Base-by-base conservation (phyloP, 1,140 invertebrate species). In the Dreissena rostriformis region DNA sequence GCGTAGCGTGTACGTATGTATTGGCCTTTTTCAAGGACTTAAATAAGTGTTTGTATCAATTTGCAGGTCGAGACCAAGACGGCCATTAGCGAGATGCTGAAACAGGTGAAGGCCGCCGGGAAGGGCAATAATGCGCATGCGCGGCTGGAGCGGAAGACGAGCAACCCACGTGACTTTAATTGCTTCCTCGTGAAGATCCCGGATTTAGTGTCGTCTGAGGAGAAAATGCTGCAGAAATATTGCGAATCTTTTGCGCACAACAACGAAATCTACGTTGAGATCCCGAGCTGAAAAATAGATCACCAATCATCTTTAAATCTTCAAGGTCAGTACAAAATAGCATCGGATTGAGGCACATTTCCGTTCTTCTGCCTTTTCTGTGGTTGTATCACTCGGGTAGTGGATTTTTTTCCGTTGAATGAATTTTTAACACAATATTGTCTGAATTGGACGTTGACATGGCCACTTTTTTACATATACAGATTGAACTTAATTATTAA, bases 81-180 rank as follows among this genome's bases (percentile, higher is more conserved):
- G 15, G 26, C 68, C 7, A 8, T 81, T 1, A 53, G 14, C 63
- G 71, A 73, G 65, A 63, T 73, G 24, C 51, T 72, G 10, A 70
- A 72, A 52, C 15, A 68, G 26, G 24, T 15, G 4, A 51, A 79
- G 19, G 63, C 51, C 76, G 57, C 51, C 24, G 57, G 28, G 26
- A 55, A 72, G 26, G n/a, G n/a, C 49, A 80, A 72, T 0, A 5
- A 17, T 51, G 14, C 68, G 14, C 79, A 81, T 53, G 51, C 79
- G 24, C 70, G 19, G 0, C 57, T 73, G 17, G 70, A 81, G 51
- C 68, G 79, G 24, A 81, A 81, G 29, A 24, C 26, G 28, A 81
- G 79, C n/a, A 73, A 81, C 63, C 52, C 79, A 12, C 70, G 67
- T 17, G 79, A 81, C 57, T 81, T 72, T 19, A 81, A 55, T 28